phyloP scores from a whole-genome alignment of 2,888 invertebrate genomes.

The Ligdia adustata region DNA sequence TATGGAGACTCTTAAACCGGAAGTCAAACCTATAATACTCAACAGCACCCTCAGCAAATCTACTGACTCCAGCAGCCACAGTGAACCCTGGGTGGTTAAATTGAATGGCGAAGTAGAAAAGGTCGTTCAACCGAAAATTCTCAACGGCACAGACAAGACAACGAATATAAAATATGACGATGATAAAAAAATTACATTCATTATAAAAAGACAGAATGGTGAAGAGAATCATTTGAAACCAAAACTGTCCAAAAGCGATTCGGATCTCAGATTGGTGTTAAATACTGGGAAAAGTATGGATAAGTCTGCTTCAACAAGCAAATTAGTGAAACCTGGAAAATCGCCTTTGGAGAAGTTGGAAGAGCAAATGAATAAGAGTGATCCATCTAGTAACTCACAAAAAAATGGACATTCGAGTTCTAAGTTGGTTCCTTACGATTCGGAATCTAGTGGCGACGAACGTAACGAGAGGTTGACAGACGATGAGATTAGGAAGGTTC shows the following conservation, averaged over 20 bases:
- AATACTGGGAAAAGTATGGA: constrained; percentile 52
- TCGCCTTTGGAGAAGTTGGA: constrained; percentile 74
- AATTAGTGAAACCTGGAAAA: constrained; percentile 63
- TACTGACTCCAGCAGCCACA: constrained; percentile 53
- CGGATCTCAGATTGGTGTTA: constrained; percentile 52
- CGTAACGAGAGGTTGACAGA: constrained; percentile 42
- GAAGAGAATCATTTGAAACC: constrained; percentile 56
- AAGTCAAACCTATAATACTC: constrained; percentile 70
- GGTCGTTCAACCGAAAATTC: constrained; percentile 59
- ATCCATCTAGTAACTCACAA: constrained; percentile 48
- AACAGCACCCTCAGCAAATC: constrained; percentile 71
- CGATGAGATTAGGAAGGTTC: constrained; percentile 38
- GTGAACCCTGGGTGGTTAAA: constrained; percentile 77
- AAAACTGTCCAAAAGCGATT: constrained; percentile 62
- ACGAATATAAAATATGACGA: constrained; percentile 54
- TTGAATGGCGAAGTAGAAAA: constrained; percentile 78
- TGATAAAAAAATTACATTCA: constrained; percentile 65
- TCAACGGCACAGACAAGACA: constrained; percentile 64
- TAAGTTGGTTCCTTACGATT: constrained; percentile 85
- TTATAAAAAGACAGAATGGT: constrained; percentile 62
- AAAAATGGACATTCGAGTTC: constrained; percentile 59
- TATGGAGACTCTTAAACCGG: constrained; percentile 58
- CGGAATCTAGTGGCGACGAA: constrained; percentile 82
- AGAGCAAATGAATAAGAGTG: constrained; percentile 74
- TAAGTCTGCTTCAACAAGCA: constrained; percentile 57